These are phyloP conservation scores for Cordilura impudica DNA, from an alignment of 2,888 invertebrate genomes.

Conservation along the genomic window DNA sequence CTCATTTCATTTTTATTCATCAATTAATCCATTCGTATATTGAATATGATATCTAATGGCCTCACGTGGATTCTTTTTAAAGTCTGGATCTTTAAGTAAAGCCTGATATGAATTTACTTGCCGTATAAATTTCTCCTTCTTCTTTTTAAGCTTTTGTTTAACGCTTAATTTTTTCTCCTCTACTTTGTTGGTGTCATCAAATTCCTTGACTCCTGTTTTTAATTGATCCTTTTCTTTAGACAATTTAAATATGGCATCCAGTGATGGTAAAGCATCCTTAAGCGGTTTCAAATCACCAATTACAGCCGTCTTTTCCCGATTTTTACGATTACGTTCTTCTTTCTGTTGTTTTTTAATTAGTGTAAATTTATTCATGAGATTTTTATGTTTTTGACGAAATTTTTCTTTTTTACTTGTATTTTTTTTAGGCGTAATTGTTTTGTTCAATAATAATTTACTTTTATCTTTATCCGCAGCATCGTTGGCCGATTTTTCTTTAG, in stretches of 20 bases:
- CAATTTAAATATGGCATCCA: slow-evolving; percentile 71
- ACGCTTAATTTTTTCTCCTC: slow-evolving; percentile 64
- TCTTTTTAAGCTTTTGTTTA: slow-evolving; percentile 71
- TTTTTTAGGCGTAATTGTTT: slow-evolving; percentile 68
- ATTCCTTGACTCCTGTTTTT: slow-evolving; percentile 64
- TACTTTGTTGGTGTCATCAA: slow-evolving; percentile 16
- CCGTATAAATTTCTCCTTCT: slow-evolving; percentile 69
- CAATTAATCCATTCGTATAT: slow-evolving; percentile 70
- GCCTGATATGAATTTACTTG: slow-evolving; percentile 70
- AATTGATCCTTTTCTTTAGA: slow-evolving; percentile 65
- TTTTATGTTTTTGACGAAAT: slow-evolving; percentile 70
- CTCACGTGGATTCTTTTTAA: slow-evolving; percentile 73
- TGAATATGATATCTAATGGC: slow-evolving; percentile 72
- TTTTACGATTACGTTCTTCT: slow-evolving; percentile 70
- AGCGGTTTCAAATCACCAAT: slow-evolving; percentile 73
- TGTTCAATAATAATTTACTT: slow-evolving; percentile 65
- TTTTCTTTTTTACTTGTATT: slow-evolving; percentile 74
- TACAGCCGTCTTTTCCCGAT: slow-evolving; percentile 71
- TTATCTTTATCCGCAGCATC: slow-evolving; percentile 47
- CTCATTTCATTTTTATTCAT: slow-evolving; percentile 41
- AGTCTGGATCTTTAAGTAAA: slow-evolving; percentile 72
- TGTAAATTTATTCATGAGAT: slow-evolving; percentile 71
- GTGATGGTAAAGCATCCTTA: slow-evolving; percentile 75
- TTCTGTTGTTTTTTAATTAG: slow-evolving; percentile 69
- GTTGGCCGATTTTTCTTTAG: slow-evolving; percentile 17